These are phyloP conservation scores for Scaptomyza flava DNA, from an alignment of 2,888 invertebrate genomes.

Conservation along the genomic window DNA sequence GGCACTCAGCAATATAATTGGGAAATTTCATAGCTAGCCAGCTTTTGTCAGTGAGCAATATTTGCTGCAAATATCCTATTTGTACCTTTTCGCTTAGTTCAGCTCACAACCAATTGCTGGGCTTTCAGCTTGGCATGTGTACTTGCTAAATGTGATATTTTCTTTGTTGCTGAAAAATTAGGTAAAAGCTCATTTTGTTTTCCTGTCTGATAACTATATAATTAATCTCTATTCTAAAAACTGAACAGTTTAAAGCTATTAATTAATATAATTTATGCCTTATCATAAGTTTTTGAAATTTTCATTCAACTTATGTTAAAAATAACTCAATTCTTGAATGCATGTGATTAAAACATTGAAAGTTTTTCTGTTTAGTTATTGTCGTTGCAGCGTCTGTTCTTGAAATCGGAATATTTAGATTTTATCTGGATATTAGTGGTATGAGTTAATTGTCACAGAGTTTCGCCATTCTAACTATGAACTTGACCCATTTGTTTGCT, in stretches of 20 bases:
- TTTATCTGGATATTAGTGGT: slow-evolving; percentile 27
- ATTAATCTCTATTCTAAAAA: neutral
- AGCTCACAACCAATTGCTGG: neutral
- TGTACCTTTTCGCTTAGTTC: neutral
- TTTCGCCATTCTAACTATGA: slow-evolving; percentile 16
- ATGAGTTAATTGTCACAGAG: slow-evolving; percentile 11
- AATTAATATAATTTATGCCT: neutral
- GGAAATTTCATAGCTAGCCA: neutral
- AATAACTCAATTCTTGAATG: neutral
- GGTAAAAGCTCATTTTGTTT: slow-evolving; percentile 5
- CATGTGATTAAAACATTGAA: slow-evolving; percentile 9
- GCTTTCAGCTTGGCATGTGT: neutral
- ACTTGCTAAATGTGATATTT: slow-evolving; percentile 22
- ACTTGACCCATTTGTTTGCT: slow-evolving; percentile 39
- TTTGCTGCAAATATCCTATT: neutral
- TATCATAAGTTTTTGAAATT: neutral
- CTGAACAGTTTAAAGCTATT: neutral
- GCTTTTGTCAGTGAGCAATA: slow-evolving; percentile 31
- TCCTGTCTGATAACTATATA: neutral
- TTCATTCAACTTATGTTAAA: neutral
- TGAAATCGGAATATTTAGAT: slow-evolving; percentile 26
- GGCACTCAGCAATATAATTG: neutral
- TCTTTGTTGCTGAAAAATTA: neutral
- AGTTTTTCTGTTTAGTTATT: neutral
- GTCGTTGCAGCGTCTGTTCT: slow-evolving; percentile 4